Conservation (phyloP, 1,140 invertebrate species). For the Meloidogyne floridensis region DNA sequence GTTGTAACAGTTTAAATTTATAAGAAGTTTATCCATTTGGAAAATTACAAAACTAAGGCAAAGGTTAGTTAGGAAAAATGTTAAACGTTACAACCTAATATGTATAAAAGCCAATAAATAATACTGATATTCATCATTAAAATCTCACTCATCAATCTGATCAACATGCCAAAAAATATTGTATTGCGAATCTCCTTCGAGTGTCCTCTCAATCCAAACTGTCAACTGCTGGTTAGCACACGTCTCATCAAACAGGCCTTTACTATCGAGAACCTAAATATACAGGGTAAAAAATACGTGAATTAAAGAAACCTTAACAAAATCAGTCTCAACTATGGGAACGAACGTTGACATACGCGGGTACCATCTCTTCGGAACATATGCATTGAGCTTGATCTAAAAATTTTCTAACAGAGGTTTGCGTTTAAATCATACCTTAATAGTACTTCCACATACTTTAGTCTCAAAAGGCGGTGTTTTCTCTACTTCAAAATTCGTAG, state of each 20-base stretch:
- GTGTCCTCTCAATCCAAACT: neutral
- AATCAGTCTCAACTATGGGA: neutral
- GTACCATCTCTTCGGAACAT: constrained; percentile 3
- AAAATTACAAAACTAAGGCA: neutral
- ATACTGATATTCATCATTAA: neutral
- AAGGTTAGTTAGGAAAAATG: neutral
- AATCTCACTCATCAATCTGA: neutral
- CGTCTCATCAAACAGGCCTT: neutral
- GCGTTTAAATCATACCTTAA: neutral
- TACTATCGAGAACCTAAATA: constrained; percentile 12
- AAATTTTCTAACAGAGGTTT: no score
- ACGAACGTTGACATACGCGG: neutral
- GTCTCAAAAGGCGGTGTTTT: neutral
- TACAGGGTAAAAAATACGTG: neutral
- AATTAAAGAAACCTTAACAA: neutral
- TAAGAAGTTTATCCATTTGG: neutral
- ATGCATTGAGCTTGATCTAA: constrained; percentile 23
- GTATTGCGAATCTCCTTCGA: neutral
- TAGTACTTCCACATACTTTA: neutral
- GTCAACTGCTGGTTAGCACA: neutral
- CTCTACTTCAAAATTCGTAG: constrained; percentile 7
- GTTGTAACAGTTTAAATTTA: constrained; percentile 5
- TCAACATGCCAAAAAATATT: neutral
- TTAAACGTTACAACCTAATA: neutral
- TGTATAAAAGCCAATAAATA: neutral